Evolutionary conservation across 2,113 vertebrate species (phyloP), one percentile per base, ranked within the genome.

Genomic region (Neodontobutis hainanensis): DNA sequence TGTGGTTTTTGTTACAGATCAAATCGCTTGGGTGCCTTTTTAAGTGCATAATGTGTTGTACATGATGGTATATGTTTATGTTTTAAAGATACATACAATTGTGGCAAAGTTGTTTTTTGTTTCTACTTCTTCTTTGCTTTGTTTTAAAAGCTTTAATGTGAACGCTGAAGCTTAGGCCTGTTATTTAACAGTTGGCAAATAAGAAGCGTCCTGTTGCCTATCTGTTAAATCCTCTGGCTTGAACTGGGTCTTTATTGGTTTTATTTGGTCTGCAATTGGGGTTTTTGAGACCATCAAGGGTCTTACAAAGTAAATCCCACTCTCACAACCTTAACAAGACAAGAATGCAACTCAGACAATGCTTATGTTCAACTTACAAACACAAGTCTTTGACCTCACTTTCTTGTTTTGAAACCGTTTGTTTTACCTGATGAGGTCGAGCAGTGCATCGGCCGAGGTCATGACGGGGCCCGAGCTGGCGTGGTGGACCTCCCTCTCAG

Each of bases 391-490:
- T 40, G 8, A 40, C 5, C 38, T 6, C 8, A 6, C 5, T 40
- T 32, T 47, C 40, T 16, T 44, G 14, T 44, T 60, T 5, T 4
- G 8, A 40, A 3, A n/a, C n/a, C n/a, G n/a, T 15, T 1, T 38
- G 44, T 38, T 42, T 72, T 70, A 96, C 95, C 95, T 94, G 91
- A 96, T 94, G 2, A 96, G 89, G 84, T 96, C 95, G 63, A 96
- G 92, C 27, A 95, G 77, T 0, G 95, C 95, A 0, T 96, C 95
- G 0, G 95, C 95, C 0, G 95, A 96, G 42, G 94, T 96, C 61
- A 95, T 93, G 11, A 95, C 93, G 2, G 87, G 88, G 1, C 93
- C 94, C 7, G 92, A 86, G 44, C 75, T 82, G 0, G 89, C 11
- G 38, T 90, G 88, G 66, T 89, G 85, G 9, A 88, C 15, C 0